phyloP scores from a whole-genome alignment of 2,113 vertebrate genomes.

The Lamprologus lemairii region DNA sequence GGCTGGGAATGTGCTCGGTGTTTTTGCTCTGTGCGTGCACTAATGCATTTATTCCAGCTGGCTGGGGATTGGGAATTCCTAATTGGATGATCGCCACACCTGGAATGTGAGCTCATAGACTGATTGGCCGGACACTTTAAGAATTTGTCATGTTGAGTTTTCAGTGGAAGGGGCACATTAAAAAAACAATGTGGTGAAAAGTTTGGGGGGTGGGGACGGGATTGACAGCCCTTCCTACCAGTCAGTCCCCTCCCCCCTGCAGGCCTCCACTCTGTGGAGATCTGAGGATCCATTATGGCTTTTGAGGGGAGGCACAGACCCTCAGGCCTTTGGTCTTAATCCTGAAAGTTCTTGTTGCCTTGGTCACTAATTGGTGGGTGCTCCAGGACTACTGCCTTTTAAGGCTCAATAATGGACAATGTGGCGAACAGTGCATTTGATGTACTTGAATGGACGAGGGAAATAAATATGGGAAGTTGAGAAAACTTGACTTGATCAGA shows the following conservation, averaged over 20 bases:
- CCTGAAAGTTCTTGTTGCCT: slow-evolving; percentile 5
- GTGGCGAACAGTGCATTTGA: not conserved
- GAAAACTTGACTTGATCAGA: not conserved
- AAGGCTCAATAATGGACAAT: not conserved
- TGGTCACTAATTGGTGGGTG: slow-evolving; percentile 32
- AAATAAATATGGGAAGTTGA: not conserved
- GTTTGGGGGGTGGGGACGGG: not conserved
- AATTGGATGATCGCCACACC: not conserved
- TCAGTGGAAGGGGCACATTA: not conserved
- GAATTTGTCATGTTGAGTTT: not conserved
- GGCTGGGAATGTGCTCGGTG: not conserved
- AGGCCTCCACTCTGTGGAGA: not conserved
- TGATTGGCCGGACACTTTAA: not conserved
- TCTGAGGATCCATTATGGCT: slow-evolving; percentile 36
- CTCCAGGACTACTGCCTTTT: not conserved
- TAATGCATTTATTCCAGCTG: not conserved
- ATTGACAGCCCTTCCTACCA: not conserved
- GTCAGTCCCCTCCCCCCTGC: slow-evolving; percentile 2
- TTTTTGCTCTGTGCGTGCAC: not conserved
- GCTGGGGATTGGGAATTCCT: not conserved
- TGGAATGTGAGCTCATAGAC: not conserved
- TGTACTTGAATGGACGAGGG: not conserved
- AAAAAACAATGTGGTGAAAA: not conserved
- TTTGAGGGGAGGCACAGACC: not conserved
- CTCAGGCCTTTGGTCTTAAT: slow-evolving; percentile 7